Base-by-base conservation (phyloP, 2,888 invertebrate genomes). In the Mechanitis mazaeus region DNA sequence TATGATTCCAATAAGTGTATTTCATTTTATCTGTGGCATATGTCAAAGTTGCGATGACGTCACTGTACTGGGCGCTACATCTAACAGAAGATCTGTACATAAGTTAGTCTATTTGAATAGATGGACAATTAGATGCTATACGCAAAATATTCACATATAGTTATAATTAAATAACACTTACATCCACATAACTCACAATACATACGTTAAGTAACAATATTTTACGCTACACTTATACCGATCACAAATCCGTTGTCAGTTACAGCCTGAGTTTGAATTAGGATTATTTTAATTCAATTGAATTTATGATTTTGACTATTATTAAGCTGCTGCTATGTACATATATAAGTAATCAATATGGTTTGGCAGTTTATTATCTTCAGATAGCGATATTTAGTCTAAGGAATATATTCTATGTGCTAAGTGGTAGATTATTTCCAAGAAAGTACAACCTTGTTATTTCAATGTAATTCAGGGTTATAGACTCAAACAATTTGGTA, bases 241-340 rank as follows among this genome's bases (percentile, higher is more conserved):
- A 79, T 87, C 83, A 86, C 89, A 89, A 89, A 89, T 89, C 89
- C 89, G 81, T 89, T 84, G 83, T 88, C 80, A 82, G 76, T 87
- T 84, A 88, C 87, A 87, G 87, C 88, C 89, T 79, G 87, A 78
- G 72, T 75, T 79, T 76, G 75, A 79, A 58, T 67, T 67, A 69
- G 69, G 68, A 68, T 69, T 60, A 50, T 7, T 3, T 9, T 5
- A 7, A 7, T 31, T 50, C 31, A 31, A 9, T 50, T 6, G 28
- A 47, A 50, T 6, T 11, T 50, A 31, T 31, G 28, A 3, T 31
- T 50, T 31, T 31, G 3, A 7, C n/a, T 47, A 47, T n/a, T 20
- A 11, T 28, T 9, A 6, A 31, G 11, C 11, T 28, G 31, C 50
- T 6, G n/a, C 28, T 47, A 31, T 31, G 6, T 31, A 31, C 31